These are phyloP conservation scores for Drosophila pseudoobscura DNA, from an alignment of 1,140 invertebrate species.

Conservation along the genomic window DNA sequence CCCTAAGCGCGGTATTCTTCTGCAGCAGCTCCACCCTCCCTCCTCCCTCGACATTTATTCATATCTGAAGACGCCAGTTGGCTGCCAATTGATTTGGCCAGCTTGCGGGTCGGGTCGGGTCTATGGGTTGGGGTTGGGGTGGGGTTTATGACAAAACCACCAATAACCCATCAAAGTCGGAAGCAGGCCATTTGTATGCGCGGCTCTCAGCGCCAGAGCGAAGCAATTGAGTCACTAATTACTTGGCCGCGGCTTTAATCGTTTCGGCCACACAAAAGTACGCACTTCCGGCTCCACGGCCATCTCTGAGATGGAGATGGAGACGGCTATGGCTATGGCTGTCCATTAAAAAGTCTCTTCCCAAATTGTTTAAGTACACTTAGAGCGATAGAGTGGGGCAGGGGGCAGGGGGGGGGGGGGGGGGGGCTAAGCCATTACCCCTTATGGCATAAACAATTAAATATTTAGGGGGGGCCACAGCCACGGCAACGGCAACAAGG, in stretches of 20 bases:
- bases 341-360: conserved; percentile 72
- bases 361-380: conserved; percentile 59
- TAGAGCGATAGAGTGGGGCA: not conserved
- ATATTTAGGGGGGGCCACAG: conserved; percentile 62
- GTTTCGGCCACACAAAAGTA: conserved; percentile 25
- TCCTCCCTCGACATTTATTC: conserved; percentile 26
- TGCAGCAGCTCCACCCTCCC: not conserved
- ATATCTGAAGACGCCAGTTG: conserved; percentile 39
- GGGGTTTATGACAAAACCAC: conserved; percentile 42
- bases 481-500: conserved; percentile 9
- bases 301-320: not conserved
- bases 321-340: conserved; percentile 10
- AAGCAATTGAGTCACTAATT: conserved; percentile 80
- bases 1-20: not conserved
- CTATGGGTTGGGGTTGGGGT: too few relatives aligned
- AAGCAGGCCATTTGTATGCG: conserved; percentile 65
- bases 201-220: conserved; percentile 40
- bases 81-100: conserved; percentile 45
- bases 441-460: conserved; percentile 73
- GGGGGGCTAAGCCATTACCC: conserved; percentile 15
- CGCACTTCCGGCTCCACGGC: conserved; percentile 1
- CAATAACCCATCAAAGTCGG: conserved; percentile 48
- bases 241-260: conserved; percentile 71
- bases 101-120: not conserved
- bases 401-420: too few relatives aligned